Conservation (phyloP, 2,888 invertebrate species). For the Apodemia duryi region DNA sequence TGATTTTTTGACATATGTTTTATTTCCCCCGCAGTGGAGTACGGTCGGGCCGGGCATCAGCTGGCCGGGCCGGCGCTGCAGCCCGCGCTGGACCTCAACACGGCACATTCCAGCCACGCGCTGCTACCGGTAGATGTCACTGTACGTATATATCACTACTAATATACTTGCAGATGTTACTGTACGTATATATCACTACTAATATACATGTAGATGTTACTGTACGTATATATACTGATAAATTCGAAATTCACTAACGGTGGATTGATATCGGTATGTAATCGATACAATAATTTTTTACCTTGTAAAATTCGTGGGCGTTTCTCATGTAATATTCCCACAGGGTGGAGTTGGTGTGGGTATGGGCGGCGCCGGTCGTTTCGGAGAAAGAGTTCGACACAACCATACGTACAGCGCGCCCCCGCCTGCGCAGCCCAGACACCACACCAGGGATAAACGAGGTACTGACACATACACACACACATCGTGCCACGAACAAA, state of each 20-base stretch:
- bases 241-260: no score
- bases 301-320: background rate
- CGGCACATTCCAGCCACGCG: conserved; percentile 59
- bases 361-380: conserved; percentile 12
- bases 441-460: background rate
- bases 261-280: no score
- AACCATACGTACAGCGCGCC: conserved; percentile 94
- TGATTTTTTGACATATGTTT: no score
- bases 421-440: conserved; percentile 49
- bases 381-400: conserved; percentile 84
- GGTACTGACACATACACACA: background rate
- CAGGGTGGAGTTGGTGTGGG: conserved; percentile 9
- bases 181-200: no score
- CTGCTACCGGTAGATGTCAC: conserved; percentile 51
- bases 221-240: no score
- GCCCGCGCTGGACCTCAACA: conserved; percentile 57
- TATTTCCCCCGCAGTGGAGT: conserved; percentile 39
- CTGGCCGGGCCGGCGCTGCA: conserved; percentile 44
- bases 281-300: no score
- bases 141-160: background rate
- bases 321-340: background rate
- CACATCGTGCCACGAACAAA: no score
- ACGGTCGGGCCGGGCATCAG: conserved; percentile 43
- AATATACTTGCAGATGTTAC: no score
- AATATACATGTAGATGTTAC: no score